Percentiles rank a stretch among this genome's conserved stretches.
Conservation (phyloP, 2,113 vertebrate species). For the Lagopus leucura region DNA sequence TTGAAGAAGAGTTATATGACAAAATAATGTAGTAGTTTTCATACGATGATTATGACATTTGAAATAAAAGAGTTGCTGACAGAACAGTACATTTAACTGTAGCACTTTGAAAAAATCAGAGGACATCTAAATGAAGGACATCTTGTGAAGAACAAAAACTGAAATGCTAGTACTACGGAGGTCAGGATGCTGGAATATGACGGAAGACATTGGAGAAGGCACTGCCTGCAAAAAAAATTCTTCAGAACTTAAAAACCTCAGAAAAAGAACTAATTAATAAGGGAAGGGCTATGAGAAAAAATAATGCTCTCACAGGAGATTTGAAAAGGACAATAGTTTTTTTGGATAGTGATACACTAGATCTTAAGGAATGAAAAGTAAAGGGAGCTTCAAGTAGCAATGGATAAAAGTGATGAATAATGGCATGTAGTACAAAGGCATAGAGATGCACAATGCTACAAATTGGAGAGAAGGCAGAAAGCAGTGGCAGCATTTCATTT, state of each 20-base stretch:
- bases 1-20: background rate
- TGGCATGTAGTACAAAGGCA: background rate
- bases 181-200: background rate
- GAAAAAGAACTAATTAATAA: background rate
- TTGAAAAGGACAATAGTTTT: background rate
- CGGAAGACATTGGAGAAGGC: background rate
- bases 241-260: background rate
- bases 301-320: background rate
- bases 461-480: background rate
- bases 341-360: background rate
- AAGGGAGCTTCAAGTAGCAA: background rate
- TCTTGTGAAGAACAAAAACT: background rate
- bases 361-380: conserved; percentile 4
- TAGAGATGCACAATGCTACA: background rate
- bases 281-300: background rate
- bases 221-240: background rate
- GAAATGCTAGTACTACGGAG: background rate
- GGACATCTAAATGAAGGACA: background rate
- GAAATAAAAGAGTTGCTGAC: background rate
- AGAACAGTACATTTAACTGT: background rate
- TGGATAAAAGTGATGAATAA: background rate
- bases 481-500: conserved; percentile 27
- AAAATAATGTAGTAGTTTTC: background rate
- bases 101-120: background rate
- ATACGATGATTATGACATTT: background rate